These are phyloP conservation scores for Conomelus anceps DNA, from an alignment of 2,888 invertebrate genomes.

Conservation along the genomic window DNA sequence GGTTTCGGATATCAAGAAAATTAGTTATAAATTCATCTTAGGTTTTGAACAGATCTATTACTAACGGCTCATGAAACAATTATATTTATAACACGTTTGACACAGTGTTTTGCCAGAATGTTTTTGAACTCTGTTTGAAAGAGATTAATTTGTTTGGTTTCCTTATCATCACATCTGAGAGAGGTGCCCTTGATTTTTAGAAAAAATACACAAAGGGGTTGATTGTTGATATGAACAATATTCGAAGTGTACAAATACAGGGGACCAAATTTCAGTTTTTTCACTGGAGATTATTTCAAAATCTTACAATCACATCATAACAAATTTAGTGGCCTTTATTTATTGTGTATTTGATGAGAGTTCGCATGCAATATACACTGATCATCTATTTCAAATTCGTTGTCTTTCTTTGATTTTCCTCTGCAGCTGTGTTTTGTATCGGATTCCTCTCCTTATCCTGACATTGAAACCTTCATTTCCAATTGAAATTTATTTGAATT, in stretches of 20 bases:
- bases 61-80: not conserved
- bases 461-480: not conserved
- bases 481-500: not conserved
- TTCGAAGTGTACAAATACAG: not conserved
- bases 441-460: not conserved
- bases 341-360: not conserved
- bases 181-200: not conserved
- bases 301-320: not conserved
- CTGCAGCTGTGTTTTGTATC: not conserved
- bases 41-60: not conserved
- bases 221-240: not conserved
- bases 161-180: not conserved
- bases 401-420: slow-evolving; percentile 4
- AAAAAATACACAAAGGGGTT: not conserved
- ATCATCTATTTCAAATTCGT: not conserved
- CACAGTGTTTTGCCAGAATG: not conserved
- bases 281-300: not conserved
- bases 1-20: not conserved
- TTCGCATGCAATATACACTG: slow-evolving; percentile 9
- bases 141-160: not conserved
- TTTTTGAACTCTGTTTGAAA: not conserved
- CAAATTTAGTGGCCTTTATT: not conserved
- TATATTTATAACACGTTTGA: not conserved
- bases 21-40: not conserved
- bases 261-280: not conserved